Conservation (phyloP, 2,888 invertebrate genomes). For the Callosobruchus maculatus region DNA sequence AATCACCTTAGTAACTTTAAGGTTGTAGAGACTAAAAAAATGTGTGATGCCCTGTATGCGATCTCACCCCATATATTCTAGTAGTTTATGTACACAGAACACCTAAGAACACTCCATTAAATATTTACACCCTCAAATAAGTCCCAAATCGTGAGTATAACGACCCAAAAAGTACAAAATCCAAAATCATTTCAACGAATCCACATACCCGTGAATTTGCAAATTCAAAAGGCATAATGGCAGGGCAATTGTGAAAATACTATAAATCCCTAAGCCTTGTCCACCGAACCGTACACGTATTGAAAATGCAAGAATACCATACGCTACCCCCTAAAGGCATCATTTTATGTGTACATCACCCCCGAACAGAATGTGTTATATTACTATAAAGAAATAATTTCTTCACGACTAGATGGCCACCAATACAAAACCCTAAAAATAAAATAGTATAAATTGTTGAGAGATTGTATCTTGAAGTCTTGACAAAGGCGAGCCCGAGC, state of each 20-base stretch:
- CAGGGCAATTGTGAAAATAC: constrained; percentile 30
- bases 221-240: constrained; percentile 26
- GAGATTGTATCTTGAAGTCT: constrained; percentile 45
- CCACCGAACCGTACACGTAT: constrained; percentile 3
- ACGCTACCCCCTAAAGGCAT: constrained; percentile 25
- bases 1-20: no score
- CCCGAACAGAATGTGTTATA: constrained; percentile 43
- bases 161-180: constrained; percentile 18
- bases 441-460: constrained; percentile 40
- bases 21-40: no score
- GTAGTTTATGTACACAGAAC: neutral
- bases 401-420: constrained; percentile 49
- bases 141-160: constrained; percentile 34
- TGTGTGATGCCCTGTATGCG: neutral
- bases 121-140: constrained; percentile 35
- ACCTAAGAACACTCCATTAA: constrained; percentile 15
- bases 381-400: constrained; percentile 51
- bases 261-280: constrained; percentile 27
- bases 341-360: constrained; percentile 28
- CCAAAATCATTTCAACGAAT: constrained; percentile 28
- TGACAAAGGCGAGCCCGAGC: constrained; percentile 43
- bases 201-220: constrained; percentile 33
- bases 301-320: constrained; percentile 13
- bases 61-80: neutral
- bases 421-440: constrained; percentile 39